Conservation (phyloP, 1,140 invertebrate species). For the Catajapyx aquilonaris region DNA sequence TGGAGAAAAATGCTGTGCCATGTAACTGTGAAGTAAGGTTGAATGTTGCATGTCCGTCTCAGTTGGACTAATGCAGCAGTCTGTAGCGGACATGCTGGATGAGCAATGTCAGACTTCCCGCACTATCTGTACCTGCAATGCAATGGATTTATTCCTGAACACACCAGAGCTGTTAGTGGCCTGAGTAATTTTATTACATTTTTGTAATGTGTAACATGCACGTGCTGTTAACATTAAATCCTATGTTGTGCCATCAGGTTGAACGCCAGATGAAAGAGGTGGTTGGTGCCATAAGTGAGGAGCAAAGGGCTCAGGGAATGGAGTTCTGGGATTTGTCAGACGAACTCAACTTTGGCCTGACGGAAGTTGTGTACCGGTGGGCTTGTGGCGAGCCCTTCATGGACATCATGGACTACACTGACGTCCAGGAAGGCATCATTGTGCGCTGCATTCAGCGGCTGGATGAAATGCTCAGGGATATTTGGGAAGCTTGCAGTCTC, state of each 20-base stretch:
- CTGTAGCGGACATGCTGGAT: too few relatives aligned
- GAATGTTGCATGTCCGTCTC: too few relatives aligned
- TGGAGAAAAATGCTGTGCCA: too few relatives aligned
- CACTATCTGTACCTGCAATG: too few relatives aligned
- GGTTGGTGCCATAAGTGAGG: slow-evolving; percentile 26
- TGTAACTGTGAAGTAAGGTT: too few relatives aligned
- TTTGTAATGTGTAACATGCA: too few relatives aligned
- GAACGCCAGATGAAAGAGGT: slow-evolving; percentile 21
- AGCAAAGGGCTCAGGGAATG: slow-evolving; percentile 31
- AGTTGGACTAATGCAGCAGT: too few relatives aligned
- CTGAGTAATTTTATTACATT: too few relatives aligned
- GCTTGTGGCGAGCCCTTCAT: slow-evolving; percentile 72
- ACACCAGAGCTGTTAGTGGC: too few relatives aligned
- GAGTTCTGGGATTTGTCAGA: slow-evolving; percentile 30
- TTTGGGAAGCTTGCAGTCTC: slow-evolving; percentile 75
- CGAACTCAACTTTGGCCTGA: slow-evolving; percentile 71
- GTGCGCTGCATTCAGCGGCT: slow-evolving; percentile 92
- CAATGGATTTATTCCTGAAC: too few relatives aligned
- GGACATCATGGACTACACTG: slow-evolving; percentile 76
- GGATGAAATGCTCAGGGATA: slow-evolving; percentile 78
- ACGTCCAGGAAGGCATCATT: slow-evolving; percentile 92
- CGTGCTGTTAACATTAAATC: not conserved
- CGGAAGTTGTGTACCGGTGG: slow-evolving; percentile 92
- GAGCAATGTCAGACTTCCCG: too few relatives aligned
- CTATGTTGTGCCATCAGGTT: not conserved